These are phyloP conservation scores for Raja brachyura DNA, from an alignment of 2,113 vertebrate species.

Conservation along the genomic window DNA sequence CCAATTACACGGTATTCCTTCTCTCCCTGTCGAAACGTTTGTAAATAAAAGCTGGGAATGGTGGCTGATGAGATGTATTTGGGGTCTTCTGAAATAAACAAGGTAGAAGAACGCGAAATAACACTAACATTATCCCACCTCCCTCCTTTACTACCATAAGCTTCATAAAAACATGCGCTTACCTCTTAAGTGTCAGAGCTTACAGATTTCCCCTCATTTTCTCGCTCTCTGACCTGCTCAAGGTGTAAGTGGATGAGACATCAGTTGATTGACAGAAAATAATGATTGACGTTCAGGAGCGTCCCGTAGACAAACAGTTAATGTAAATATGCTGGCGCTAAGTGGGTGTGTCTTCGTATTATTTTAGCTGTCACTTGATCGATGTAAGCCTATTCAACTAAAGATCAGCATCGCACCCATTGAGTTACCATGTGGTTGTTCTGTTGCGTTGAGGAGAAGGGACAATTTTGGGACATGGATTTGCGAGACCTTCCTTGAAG, in stretches of 20 bases:
- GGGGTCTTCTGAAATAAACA: not conserved
- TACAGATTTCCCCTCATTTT: constrained; percentile 23
- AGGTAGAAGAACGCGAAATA: not conserved
- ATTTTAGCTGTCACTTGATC: constrained; percentile 76
- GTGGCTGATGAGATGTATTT: not conserved
- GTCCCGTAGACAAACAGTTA: constrained; percentile 55
- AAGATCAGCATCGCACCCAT: constrained; percentile 53
- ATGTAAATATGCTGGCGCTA: constrained; percentile 54
- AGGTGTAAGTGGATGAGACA: constrained; percentile 7
- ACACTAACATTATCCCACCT: not conserved
- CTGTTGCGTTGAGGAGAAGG: constrained; percentile 47
- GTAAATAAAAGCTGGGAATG: not conserved
- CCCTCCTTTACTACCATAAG: not conserved
- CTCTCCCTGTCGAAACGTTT: not conserved
- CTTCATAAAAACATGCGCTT: not conserved
- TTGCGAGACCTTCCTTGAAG: constrained; percentile 47
- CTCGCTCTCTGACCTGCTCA: constrained; percentile 23
- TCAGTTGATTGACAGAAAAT: constrained; percentile 46
- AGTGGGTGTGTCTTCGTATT: constrained; percentile 78
- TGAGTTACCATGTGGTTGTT: constrained; percentile 65
- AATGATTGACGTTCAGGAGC: constrained; percentile 46
- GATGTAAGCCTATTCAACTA: constrained; percentile 54
- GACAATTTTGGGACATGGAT: constrained; percentile 57
- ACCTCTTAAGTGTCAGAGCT: constrained; percentile 5
- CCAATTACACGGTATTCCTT: not conserved